A percentile compares a stretch with the other conserved stretches of the same genome.
These are phyloP conservation scores for Tetheella fluctuosa DNA, from an alignment of 2,888 invertebrate genomes.

Conservation along the genomic window DNA sequence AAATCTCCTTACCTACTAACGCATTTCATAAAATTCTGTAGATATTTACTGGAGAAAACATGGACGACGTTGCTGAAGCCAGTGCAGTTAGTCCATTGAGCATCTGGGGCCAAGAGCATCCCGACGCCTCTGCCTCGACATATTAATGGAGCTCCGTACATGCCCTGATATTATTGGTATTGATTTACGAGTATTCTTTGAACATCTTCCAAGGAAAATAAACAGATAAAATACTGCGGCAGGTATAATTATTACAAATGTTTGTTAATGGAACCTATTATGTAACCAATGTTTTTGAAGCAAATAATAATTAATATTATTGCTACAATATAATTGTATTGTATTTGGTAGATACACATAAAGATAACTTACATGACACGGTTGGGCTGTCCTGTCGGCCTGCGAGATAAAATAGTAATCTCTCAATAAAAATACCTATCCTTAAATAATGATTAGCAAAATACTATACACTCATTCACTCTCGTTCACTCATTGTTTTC, in stretches of 20 bases:
- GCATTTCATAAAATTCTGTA: constrained; percentile 55
- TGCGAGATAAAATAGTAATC: constrained; percentile 43
- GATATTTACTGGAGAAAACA: constrained; percentile 41
- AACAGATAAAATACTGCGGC: no score
- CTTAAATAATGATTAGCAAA: no score
- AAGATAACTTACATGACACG: constrained; percentile 69
- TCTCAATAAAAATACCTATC: no score
- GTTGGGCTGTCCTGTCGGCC: constrained; percentile 63
- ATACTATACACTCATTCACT: no score
- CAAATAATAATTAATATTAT: no score
- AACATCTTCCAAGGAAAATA: no score
- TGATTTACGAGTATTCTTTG: no score
- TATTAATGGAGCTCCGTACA: constrained; percentile 71
- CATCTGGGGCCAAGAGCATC: constrained; percentile 71
- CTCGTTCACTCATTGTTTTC: no score
- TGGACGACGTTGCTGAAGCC: constrained; percentile 63
- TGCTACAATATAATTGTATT: background rate
- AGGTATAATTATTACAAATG: no score
- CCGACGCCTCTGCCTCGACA: constrained; percentile 60
- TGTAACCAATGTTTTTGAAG: no score
- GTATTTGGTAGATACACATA: background rate
- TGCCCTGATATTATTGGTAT: no score
- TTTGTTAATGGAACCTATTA: no score
- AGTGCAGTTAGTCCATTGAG: constrained; percentile 76
- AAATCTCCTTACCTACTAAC: constrained; percentile 45